These are phyloP conservation scores for Talpa occidentalis DNA, from an alignment of 2,113 vertebrate genomes.

Conservation along the genomic window DNA sequence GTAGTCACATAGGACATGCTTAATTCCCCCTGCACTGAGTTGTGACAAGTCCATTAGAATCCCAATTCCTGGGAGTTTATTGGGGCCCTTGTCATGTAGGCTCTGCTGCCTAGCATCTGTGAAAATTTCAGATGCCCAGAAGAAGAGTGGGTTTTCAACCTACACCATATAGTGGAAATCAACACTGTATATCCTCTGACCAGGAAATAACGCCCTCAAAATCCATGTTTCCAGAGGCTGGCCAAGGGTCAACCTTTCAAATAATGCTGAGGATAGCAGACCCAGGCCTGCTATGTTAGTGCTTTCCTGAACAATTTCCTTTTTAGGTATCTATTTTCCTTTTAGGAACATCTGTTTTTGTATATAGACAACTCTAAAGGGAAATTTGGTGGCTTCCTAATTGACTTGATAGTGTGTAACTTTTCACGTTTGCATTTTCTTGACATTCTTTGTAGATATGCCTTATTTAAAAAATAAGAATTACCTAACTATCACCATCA, in stretches of 20 bases:
- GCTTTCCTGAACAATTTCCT: not conserved
- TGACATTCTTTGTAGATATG: not conserved
- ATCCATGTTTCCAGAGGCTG: not conserved
- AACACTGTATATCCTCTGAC: not conserved
- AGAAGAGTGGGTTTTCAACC: not conserved
- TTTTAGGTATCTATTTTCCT: not conserved
- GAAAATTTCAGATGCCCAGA: not conserved
- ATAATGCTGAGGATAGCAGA: not conserved
- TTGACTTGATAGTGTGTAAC: not conserved
- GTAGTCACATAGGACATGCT: not conserved
- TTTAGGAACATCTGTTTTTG: not conserved
- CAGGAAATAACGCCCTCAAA: not conserved
- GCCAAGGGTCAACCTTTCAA: not conserved
- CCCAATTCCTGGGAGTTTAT: fast-evolving
- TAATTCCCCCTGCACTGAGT: not conserved
- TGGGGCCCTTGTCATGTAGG: not conserved
- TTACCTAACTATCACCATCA: not conserved
- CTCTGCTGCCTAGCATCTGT: not conserved
- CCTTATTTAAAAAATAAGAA: not conserved
- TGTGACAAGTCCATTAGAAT: not conserved
- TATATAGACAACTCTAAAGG: not conserved
- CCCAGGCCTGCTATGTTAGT: not conserved
- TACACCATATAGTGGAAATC: not conserved
- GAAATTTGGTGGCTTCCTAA: not conserved
- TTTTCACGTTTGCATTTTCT: not conserved